Evolutionary conservation across 2,888 invertebrate genomes (phyloP).

Genomic region (Drosophila pseudotalamancana): DNA sequence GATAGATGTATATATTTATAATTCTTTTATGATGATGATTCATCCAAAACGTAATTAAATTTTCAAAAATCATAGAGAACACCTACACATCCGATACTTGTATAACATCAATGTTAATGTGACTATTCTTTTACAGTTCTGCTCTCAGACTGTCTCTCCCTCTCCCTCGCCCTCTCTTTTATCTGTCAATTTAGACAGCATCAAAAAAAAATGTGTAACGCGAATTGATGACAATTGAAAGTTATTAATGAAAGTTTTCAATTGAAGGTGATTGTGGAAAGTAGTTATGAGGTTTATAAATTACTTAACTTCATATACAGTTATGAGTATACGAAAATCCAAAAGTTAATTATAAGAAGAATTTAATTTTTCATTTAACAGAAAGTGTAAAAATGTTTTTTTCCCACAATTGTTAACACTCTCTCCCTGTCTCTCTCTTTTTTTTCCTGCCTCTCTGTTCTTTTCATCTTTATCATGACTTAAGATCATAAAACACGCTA

Average conservation of each 20-base stretch:
- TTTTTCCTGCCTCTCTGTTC: too few relatives aligned
- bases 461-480: neutral
- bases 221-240: slow-evolving; percentile 21
- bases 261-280: slow-evolving; percentile 10
- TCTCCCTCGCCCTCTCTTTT: neutral
- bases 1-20: too few relatives aligned
- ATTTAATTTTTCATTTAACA: slow-evolving; percentile 1
- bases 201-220: neutral
- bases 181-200: neutral
- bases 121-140: neutral
- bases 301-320: neutral
- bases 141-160: neutral
- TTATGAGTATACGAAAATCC: neutral
- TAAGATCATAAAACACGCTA: slow-evolving; percentile 7
- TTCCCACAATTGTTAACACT: slow-evolving; percentile 25
- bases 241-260: slow-evolving; percentile 28
- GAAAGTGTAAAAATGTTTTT: slow-evolving; percentile 33
- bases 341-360: neutral
- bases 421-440: neutral
- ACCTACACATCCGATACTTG: neutral
- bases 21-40: too few relatives aligned
- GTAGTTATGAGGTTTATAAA: neutral
- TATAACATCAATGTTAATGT: slow-evolving; percentile 1
- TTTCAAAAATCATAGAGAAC: neutral
- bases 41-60: neutral